phyloP scores from a whole-genome alignment of 2,113 vertebrate genomes.

The Poeciliopsis retropinna region DNA sequence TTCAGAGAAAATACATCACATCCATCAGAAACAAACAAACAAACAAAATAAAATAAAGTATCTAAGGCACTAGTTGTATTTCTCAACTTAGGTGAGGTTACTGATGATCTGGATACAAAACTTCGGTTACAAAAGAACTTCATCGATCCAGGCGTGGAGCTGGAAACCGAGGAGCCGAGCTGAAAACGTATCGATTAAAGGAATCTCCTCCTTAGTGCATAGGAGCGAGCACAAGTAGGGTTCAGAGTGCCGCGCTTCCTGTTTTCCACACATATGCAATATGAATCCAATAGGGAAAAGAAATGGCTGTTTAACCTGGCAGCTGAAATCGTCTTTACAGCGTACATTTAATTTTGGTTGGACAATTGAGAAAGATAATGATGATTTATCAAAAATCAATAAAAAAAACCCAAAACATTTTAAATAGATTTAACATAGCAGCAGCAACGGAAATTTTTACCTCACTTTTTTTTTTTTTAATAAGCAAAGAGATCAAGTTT shows the following conservation, averaged over 20 bases:
- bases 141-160: slow-evolving; percentile 42
- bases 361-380: not conserved
- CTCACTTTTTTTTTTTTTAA: not conserved
- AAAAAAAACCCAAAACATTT: not conserved
- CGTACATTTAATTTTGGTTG: not conserved
- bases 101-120: slow-evolving; percentile 42
- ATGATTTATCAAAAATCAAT: not conserved
- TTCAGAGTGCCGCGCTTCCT: slow-evolving; percentile 48
- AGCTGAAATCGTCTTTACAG: slow-evolving; percentile 9
- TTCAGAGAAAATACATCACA: slow-evolving; percentile 14
- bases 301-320: not conserved
- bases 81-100: slow-evolving; percentile 54
- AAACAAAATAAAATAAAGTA: slow-evolving; percentile 25
- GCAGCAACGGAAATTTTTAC: too few species aligned
- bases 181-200: slow-evolving; percentile 56
- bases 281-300: not conserved
- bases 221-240: slow-evolving; percentile 47
- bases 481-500: not conserved
- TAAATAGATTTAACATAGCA: not conserved
- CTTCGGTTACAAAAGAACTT: slow-evolving; percentile 51
- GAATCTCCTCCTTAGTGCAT: slow-evolving; percentile 62
- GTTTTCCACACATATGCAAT: slow-evolving; percentile 17
- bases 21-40: slow-evolving; percentile 9
- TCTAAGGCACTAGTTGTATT: slow-evolving; percentile 78
- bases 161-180: slow-evolving; percentile 32